Evolutionary conservation across 2,113 vertebrate genomes (phyloP), one percentile per base, ranked within the genome.

Genomic region (Sturnus vulgaris): DNA sequence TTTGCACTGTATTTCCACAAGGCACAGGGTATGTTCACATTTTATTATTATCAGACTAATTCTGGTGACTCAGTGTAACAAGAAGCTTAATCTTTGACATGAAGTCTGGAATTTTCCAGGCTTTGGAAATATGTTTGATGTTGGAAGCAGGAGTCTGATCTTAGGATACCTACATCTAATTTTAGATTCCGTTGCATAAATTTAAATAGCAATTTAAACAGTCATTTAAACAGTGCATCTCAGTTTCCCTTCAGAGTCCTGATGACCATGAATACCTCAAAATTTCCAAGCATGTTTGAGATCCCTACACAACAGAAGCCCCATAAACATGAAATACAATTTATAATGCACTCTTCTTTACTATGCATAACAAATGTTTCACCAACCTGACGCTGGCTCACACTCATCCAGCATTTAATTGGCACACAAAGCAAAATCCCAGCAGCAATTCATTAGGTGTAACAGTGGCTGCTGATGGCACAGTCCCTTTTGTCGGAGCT

Each of bases 21-120:
- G 50, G 16, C 21, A 52, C 0, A 3, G 12, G 7, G 0, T 15
- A 18, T 22, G n/a, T 60, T 59, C 11, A 52, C 12, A 10, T 72
- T 91, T 72, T 35, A 24, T 39, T 73, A 6, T 53, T 30, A 56
- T 68, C 35, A 55, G 24, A 71, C 52, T 71, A 31, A 56, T 13
- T 50, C 49, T 52, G 40, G 40, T 69, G 12, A 40, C n/a, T 61
- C 28, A 33, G 2, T 18, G 63, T 39, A 53, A 31, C 5, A 72
- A 68, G 17, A 27, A 44, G 8, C 3, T 53, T 49, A 76, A 63
- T 71, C 31, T 19, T 87, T n/a, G 15, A 12, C 39, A 39, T 9
- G 15, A 5, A 50, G 7, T 23, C 61, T 42, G 47, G n/a, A 75
- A 44, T 40, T 77, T 44, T 60, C 47, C 73, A 47, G 31, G 27